These are phyloP conservation scores for Lordiphosa fenestrarum DNA, from an alignment of 2,888 invertebrate species.

Conservation along the genomic window DNA sequence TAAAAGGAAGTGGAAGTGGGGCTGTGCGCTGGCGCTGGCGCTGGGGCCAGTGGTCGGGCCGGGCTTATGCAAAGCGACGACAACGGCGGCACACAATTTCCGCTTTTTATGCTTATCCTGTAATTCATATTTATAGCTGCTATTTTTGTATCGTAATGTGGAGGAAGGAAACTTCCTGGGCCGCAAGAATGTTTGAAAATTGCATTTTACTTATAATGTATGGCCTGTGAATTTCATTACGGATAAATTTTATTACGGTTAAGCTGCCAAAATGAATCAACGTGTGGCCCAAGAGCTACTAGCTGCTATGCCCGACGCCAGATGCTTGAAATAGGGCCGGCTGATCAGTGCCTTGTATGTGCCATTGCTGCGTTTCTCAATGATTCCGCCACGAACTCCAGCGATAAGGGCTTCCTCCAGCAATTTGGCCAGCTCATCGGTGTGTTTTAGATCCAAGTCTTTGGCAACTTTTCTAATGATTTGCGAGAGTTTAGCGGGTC, in stretches of 20 bases:
- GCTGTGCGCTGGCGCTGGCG: constrained; percentile 15
- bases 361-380: too few relatives aligned
- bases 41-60: constrained; percentile 11
- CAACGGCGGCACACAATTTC: constrained; percentile 75
- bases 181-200: constrained; percentile 58
- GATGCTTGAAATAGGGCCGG: too few relatives aligned
- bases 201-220: constrained; percentile 52
- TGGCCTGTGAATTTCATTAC: constrained; percentile 55
- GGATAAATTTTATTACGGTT: constrained; percentile 66
- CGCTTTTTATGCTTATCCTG: constrained; percentile 79
- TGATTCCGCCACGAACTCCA: too few relatives aligned
- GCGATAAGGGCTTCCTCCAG: too few relatives aligned
- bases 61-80: constrained; percentile 65
- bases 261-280: constrained; percentile 36
- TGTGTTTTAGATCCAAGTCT: too few relatives aligned
- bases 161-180: constrained; percentile 47
- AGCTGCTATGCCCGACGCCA: too few relatives aligned
- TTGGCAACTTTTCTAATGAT: too few relatives aligned
- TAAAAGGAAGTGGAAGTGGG: constrained; percentile 35
- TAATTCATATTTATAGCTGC: constrained; percentile 78
- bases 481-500: too few relatives aligned
- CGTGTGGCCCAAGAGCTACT: not conserved
- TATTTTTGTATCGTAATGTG: constrained; percentile 57
- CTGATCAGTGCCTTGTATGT: too few relatives aligned
- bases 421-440: too few relatives aligned